phyloP scores from a whole-genome alignment of 2,113 vertebrate genomes.

The Syrmaticus mikado region DNA sequence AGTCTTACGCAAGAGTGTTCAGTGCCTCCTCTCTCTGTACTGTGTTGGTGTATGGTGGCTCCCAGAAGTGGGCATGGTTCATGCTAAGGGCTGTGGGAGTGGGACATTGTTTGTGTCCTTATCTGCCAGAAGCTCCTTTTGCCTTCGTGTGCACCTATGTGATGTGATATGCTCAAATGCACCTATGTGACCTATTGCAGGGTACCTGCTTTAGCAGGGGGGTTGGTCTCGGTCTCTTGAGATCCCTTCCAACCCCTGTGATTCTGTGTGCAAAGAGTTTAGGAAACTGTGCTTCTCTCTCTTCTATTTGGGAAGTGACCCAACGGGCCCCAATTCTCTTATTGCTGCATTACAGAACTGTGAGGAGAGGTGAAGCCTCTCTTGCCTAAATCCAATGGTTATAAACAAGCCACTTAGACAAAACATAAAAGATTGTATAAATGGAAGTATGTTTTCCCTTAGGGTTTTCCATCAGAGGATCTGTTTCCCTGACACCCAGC shows the following conservation, averaged over 20 bases:
- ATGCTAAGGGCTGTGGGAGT: not conserved
- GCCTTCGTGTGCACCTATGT: not conserved
- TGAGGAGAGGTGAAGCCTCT: not conserved
- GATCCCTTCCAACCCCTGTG: too few relatives aligned
- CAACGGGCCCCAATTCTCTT: not conserved
- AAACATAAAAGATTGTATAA: constrained; percentile 52
- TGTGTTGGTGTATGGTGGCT: not conserved
- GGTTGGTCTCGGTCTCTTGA: too few relatives aligned
- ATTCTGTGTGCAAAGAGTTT: not conserved
- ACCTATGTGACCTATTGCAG: too few relatives aligned
- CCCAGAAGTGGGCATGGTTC: not conserved
- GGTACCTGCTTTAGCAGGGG: too few relatives aligned
- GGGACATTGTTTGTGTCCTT: not conserved
- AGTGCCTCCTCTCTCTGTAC: not conserved
- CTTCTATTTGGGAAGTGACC: not conserved
- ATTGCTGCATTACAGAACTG: not conserved
- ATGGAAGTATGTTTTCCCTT: constrained; percentile 43
- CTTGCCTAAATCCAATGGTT: constrained; percentile 4
- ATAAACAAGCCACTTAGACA: constrained; percentile 39
- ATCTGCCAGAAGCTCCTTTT: not conserved
- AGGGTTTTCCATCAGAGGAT: constrained; percentile 20
- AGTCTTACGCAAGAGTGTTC: not conserved
- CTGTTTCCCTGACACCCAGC: constrained; percentile 45
- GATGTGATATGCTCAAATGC: too few relatives aligned
- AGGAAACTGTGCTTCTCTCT: not conserved